Percentiles rank a stretch among this genome's conserved stretches.
Conservation (phyloP, 1,140 invertebrate genomes). For the Delia radicum region DNA sequence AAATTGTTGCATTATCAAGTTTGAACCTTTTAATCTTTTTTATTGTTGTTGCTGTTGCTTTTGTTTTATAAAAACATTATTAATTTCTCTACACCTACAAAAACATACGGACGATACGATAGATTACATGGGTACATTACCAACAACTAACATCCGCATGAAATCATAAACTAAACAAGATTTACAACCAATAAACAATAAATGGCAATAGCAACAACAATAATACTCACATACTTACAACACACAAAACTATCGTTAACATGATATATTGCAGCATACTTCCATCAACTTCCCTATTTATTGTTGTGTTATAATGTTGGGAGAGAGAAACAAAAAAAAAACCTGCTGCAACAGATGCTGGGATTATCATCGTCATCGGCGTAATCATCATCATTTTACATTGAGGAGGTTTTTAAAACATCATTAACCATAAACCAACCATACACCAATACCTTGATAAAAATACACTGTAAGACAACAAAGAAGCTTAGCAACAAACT, state of each 20-base stretch:
- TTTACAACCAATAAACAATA: not conserved
- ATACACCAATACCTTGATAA: not conserved
- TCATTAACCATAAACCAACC: not conserved
- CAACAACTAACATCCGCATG: slow-evolving; percentile 4
- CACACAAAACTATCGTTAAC: not conserved
- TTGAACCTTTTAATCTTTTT: not conserved
- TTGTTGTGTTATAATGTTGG: not conserved
- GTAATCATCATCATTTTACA: not conserved
- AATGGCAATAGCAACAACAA: not conserved
- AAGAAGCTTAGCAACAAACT: not conserved
- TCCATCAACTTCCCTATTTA: not conserved
- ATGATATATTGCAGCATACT: not conserved
- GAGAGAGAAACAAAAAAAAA: not conserved
- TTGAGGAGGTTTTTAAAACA: not conserved
- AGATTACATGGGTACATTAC: too few species aligned
- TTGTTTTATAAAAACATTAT: not conserved
- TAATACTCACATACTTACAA: not conserved
- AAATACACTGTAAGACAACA: not conserved
- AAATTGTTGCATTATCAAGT: not conserved
- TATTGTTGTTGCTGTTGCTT: not conserved
- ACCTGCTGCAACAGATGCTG: not conserved
- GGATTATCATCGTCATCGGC: not conserved
- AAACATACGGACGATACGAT: not conserved
- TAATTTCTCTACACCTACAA: slow-evolving; percentile 21
- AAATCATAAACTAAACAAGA: slow-evolving; percentile 16